A percentile compares a stretch with the other conserved stretches of the same genome.
phyloP scores from a whole-genome alignment of 2,888 invertebrate genomes.

The Polydrusus pterygomalis region DNA sequence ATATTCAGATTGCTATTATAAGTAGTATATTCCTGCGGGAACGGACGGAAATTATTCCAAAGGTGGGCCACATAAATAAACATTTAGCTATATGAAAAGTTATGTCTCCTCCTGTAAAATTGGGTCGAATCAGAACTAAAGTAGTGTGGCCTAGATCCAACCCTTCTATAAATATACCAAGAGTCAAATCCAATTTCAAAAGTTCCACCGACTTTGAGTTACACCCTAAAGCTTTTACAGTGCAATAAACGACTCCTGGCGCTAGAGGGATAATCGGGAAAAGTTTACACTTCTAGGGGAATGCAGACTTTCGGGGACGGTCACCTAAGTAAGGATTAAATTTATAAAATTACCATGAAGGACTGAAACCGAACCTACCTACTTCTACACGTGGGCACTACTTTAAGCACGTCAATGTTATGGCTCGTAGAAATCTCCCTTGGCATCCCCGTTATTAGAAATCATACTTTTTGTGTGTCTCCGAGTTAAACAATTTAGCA shows the following conservation, averaged over 20 bases:
- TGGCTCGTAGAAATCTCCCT: too few relatives aligned
- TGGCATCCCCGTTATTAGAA: too few relatives aligned
- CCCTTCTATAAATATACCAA: conserved; percentile 10
- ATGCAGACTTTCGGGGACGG: too few relatives aligned
- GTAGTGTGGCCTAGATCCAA: conserved; percentile 2
- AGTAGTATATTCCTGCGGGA: not conserved
- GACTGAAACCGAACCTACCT: too few relatives aligned
- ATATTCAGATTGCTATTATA: not conserved
- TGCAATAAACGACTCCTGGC: conserved; percentile 6
- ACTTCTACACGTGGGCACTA: too few relatives aligned
- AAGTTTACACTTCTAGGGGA: too few relatives aligned
- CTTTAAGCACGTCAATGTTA: too few relatives aligned
- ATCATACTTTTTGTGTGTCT: too few relatives aligned
- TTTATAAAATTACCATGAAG: too few relatives aligned
- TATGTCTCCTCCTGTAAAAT: not conserved
- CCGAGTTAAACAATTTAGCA: too few relatives aligned
- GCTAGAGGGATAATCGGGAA: not conserved
- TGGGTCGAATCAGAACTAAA: conserved; percentile 2
- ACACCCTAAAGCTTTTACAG: conserved; percentile 10
- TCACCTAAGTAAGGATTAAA: too few relatives aligned
- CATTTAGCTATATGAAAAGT: not conserved
- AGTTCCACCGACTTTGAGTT: conserved; percentile 4
- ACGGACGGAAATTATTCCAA: not conserved
- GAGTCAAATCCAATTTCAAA: conserved; percentile 7
- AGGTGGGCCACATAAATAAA: not conserved